phyloP scores from a whole-genome alignment of 2,113 vertebrate species.

The Suncus etruscus region DNA sequence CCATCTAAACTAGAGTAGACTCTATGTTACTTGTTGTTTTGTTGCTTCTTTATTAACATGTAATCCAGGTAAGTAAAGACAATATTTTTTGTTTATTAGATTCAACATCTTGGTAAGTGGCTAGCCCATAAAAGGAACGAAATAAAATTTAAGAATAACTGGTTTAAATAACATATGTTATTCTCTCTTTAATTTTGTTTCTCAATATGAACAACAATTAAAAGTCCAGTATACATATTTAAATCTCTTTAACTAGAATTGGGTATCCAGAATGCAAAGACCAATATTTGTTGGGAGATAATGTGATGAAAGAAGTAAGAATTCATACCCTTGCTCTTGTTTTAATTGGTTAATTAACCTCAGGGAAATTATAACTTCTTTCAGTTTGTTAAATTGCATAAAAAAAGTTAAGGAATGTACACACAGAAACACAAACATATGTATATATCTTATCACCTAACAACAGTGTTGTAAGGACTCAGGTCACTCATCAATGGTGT shows the following conservation, averaged over 20 bases:
- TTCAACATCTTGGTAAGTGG: background rate
- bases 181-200: background rate
- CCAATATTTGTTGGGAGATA: background rate
- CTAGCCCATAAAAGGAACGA: background rate
- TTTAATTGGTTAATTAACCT: background rate
- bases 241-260: background rate
- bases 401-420: too few species aligned
- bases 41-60: background rate
- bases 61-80: background rate
- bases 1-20: background rate
- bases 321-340: background rate
- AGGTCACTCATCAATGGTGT: too few species aligned
- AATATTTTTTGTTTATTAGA: background rate
- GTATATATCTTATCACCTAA: too few species aligned
- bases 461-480: too few species aligned
- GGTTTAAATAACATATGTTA: background rate
- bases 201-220: conserved; percentile 2
- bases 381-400: background rate
- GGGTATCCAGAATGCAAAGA: background rate
- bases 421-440: too few species aligned
- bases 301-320: background rate
- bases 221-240: background rate
- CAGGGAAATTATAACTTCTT: background rate
- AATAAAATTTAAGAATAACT: background rate
- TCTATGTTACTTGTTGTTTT: background rate